These are phyloP conservation scores for Apoda limacodes DNA, from an alignment of 2,888 invertebrate species.

Conservation along the genomic window DNA sequence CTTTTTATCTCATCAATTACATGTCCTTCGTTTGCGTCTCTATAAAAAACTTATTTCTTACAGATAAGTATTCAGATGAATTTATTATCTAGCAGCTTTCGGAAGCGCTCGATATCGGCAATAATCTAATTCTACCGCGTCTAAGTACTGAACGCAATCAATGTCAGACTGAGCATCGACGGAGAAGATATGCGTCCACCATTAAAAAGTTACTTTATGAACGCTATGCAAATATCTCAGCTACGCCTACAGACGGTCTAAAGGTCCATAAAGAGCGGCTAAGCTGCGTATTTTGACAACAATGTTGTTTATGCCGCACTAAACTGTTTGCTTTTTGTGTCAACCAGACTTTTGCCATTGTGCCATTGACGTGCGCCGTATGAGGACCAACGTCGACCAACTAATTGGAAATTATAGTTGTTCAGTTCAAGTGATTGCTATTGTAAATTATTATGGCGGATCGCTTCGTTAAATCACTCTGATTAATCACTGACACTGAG, in stretches of 20 bases:
- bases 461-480: slow-evolving; percentile 44
- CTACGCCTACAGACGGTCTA: slow-evolving; percentile 24
- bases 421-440: slow-evolving; percentile 34
- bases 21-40: too few species aligned
- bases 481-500: slow-evolving; percentile 39
- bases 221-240: slow-evolving; percentile 27
- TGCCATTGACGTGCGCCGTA: slow-evolving; percentile 23
- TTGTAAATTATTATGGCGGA: slow-evolving; percentile 41
- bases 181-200: slow-evolving; percentile 26
- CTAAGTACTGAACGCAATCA: slow-evolving; percentile 23
- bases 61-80: too few species aligned
- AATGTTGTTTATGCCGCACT: slow-evolving; percentile 33
- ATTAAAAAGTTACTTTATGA: slow-evolving; percentile 30
- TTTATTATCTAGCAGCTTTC: slow-evolving; percentile 1
- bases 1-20: too few species aligned
- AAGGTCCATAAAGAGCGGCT: slow-evolving; percentile 23
- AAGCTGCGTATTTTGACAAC: slow-evolving; percentile 29
- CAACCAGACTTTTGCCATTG: slow-evolving; percentile 18
- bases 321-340: slow-evolving; percentile 21
- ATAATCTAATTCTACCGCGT: slow-evolving; percentile 25
- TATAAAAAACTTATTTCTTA: too few species aligned
- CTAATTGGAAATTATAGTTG: slow-evolving; percentile 58
- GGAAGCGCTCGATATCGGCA: slow-evolving; percentile 21
- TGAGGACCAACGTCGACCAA: slow-evolving; percentile 29
- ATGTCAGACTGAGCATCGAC: slow-evolving; percentile 19